Evolutionary conservation across 1,140 invertebrate genomes (phyloP).

Genomic region (Agrypnia vestita): DNA sequence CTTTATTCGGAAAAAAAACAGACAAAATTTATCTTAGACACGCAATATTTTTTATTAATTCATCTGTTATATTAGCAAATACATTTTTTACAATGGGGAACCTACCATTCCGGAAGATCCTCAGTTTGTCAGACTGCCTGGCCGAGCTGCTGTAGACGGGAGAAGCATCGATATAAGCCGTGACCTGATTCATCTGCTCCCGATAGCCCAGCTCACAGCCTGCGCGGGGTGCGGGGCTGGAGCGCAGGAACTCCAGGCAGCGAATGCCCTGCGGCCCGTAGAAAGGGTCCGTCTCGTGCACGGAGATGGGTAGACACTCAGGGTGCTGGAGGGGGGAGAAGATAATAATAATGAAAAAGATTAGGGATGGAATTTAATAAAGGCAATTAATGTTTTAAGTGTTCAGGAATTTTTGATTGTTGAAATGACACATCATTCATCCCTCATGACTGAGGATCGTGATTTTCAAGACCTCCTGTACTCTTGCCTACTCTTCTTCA

Average conservation of each 20-base stretch:
- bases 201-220: conserved; percentile 82
- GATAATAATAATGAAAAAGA: background rate
- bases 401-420: too few relatives aligned
- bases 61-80: background rate
- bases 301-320: conserved; percentile 86
- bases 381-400: background rate
- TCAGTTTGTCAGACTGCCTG: conserved; percentile 81
- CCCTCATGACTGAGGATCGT: too few relatives aligned
- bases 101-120: conserved; percentile 81
- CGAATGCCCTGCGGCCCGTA: conserved; percentile 79
- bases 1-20: too few relatives aligned
- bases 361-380: too few relatives aligned
- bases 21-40: too few relatives aligned
- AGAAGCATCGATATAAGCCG: conserved; percentile 93
- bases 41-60: too few relatives aligned
- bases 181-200: conserved; percentile 87
- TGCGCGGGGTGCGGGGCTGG: conserved; percentile 80
- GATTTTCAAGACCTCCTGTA: too few relatives aligned
- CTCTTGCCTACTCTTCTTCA: too few relatives aligned
- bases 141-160: conserved; percentile 92
- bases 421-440: too few relatives aligned
- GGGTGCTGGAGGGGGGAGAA: conserved; percentile 77
- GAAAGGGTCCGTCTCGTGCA: conserved; percentile 82
- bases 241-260: conserved; percentile 84
- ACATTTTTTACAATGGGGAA: background rate